phyloP scores from a whole-genome alignment of 2,797 vertebrate genomes.

The Anniella stebbinsi region DNA sequence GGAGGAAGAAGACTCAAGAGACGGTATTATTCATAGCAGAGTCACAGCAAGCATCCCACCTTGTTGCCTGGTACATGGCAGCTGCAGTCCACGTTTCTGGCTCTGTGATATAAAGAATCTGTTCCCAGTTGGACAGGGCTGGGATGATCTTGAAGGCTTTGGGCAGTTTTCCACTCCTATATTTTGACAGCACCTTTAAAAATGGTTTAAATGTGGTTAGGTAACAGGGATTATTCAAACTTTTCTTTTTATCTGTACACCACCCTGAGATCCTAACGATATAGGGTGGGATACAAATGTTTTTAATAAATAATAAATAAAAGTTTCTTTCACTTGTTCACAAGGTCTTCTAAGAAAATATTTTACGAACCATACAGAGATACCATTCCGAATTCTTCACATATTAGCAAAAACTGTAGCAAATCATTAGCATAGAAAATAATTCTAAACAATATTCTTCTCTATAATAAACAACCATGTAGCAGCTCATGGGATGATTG shows the following conservation, averaged over 20 bases:
- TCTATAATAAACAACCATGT: not conserved
- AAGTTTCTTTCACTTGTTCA: not conserved
- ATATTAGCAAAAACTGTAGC: not conserved
- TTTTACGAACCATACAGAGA: not conserved
- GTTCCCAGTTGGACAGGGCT: slow-evolving; percentile 97
- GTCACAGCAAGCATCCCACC: slow-evolving; percentile 74
- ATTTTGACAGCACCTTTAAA: slow-evolving; percentile 91
- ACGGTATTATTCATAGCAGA: not conserved
- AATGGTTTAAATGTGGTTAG: rapidly evolving
- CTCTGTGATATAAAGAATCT: slow-evolving; percentile 95
- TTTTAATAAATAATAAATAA: too few species aligned
- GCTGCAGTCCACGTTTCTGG: slow-evolving; percentile 95
- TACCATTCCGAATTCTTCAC: not conserved
- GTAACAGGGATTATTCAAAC: rapidly evolving
- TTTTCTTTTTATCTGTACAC: not conserved
- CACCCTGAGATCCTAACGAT: too few species aligned
- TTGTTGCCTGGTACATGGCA: slow-evolving; percentile 97
- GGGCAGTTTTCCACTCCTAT: slow-evolving; percentile 96
- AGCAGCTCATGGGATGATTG: too few species aligned
- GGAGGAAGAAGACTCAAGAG: not conserved
- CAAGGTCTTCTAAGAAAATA: not conserved
- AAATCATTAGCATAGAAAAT: not conserved
- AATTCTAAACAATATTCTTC: not conserved
- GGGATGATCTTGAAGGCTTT: slow-evolving; percentile 99
- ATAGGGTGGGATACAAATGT: too few species aligned